phyloP scores from a whole-genome alignment of 2,113 vertebrate genomes.

The Hyperopisus bebe region DNA sequence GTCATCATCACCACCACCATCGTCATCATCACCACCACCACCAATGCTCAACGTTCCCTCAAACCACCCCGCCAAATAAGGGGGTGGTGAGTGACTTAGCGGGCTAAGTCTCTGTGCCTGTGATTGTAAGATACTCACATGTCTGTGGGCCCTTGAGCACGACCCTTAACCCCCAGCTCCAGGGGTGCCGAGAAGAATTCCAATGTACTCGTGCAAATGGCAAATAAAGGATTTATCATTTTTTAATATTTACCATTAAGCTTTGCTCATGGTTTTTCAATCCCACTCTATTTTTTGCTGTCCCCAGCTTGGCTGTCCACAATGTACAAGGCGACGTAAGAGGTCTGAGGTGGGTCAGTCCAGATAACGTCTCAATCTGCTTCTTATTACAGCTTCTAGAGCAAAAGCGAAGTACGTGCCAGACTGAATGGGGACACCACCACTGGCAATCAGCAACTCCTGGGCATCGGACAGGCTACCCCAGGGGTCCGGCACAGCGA shows the following conservation, averaged over 20 bases:
- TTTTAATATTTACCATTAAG: conserved; percentile 9
- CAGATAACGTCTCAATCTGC: neutral
- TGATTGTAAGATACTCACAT: neutral
- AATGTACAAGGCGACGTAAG: neutral
- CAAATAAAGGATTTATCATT: neutral
- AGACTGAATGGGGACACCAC: neutral
- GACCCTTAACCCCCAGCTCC: neutral
- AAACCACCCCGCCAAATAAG: neutral
- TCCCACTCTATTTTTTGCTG: neutral
- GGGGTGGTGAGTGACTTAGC: no score
- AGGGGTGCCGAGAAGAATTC: neutral
- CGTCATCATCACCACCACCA: neutral
- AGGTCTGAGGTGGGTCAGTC: neutral
- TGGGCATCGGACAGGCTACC: neutral
- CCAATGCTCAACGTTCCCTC: neutral
- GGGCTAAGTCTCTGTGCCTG: neutral
- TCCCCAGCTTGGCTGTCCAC: neutral
- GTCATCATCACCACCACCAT: no score
- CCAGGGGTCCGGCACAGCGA: neutral
- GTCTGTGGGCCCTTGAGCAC: neutral
- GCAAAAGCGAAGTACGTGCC: neutral
- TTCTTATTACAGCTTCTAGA: neutral
- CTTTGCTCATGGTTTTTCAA: neutral
- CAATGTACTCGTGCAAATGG: neutral
- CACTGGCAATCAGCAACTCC: neutral